These are phyloP conservation scores for Fundulus diaphanus DNA, from an alignment of 2,797 vertebrate genomes.

Conservation along the genomic window DNA sequence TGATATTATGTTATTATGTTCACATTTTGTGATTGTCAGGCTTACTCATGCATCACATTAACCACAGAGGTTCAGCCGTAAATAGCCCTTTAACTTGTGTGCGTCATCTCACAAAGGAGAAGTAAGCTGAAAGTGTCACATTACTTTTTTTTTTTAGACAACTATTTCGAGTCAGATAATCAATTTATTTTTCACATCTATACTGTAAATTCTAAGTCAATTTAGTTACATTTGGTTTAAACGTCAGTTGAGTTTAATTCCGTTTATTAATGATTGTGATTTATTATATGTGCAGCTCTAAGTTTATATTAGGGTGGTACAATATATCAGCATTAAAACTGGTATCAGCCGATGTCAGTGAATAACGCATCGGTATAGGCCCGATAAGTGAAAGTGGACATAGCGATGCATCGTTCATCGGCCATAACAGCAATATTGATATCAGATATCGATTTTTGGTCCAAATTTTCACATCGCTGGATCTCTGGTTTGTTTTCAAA, in stretches of 20 bases:
- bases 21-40: constrained; percentile 13
- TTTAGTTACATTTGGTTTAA: neutral
- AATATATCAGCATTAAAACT: neutral
- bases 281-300: too few species aligned
- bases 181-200: neutral
- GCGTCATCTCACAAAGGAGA: constrained; percentile 17
- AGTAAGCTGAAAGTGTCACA: constrained; percentile 1
- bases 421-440: neutral
- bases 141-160: neutral
- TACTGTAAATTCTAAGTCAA: neutral
- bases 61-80: constrained; percentile 47
- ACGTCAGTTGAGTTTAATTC: neutral
- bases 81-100: constrained; percentile 31
- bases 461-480: neutral
- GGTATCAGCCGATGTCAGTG: neutral
- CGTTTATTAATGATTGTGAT: neutral
- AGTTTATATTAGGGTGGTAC: too few species aligned
- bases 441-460: neutral
- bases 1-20: neutral
- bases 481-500: neutral
- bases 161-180: neutral
- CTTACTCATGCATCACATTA: constrained; percentile 15
- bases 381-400: neutral
- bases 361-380: too few species aligned
- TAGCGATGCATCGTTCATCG: neutral